Conservation (phyloP, 2,888 invertebrate species). For the Petrolisthes manimaculis region DNA sequence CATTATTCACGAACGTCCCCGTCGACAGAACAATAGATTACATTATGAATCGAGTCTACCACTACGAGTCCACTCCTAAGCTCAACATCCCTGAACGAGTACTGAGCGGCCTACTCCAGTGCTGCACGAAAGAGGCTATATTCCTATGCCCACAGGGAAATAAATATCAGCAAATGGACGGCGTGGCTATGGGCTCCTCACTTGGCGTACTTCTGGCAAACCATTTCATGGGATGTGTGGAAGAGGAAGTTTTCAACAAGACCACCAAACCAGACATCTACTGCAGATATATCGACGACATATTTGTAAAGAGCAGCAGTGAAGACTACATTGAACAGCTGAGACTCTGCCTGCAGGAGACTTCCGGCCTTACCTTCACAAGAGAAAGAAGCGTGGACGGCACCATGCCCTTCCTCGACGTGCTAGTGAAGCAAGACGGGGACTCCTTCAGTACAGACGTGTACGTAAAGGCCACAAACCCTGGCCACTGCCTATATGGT, state of each 20-base stretch:
- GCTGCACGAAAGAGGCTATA: too few relatives aligned
- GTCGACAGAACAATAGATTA: neutral
- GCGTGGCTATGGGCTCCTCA: neutral
- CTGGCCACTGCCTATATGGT: neutral
- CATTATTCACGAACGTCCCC: slow-evolving; percentile 9
- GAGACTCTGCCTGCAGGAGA: neutral
- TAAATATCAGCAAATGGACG: neutral
- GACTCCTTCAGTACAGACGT: neutral
- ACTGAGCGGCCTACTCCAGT: neutral
- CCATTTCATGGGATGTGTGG: neutral
- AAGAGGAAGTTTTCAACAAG: slow-evolving; percentile 1
- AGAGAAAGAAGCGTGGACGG: neutral
- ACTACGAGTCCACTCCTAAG: neutral
- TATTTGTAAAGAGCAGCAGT: neutral
- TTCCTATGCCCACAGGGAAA: neutral
- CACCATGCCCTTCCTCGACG: neutral
- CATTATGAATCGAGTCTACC: neutral
- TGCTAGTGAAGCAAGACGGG: neutral
- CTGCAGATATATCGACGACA: neutral
- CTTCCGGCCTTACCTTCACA: neutral
- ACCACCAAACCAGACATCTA: neutral
- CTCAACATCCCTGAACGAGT: neutral
- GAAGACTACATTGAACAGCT: neutral
- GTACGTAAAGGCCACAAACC: neutral
- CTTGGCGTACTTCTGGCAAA: neutral